phyloP scores from a whole-genome alignment of 2,888 invertebrate species.

The Nephrotoma flavescens region DNA sequence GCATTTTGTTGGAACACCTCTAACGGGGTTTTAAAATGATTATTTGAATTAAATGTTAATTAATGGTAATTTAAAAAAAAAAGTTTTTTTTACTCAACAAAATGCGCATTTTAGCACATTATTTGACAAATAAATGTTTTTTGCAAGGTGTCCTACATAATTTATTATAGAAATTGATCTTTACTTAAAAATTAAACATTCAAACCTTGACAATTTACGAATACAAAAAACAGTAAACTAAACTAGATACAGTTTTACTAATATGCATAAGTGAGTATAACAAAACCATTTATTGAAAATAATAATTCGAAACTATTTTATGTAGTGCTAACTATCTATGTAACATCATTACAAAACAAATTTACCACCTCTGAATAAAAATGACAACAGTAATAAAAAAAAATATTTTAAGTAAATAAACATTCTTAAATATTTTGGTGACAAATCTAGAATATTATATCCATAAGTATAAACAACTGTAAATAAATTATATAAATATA shows the following conservation, averaged over 20 bases:
- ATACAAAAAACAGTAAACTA: background rate
- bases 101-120: no score
- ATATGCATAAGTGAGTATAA: background rate
- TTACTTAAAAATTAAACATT: background rate
- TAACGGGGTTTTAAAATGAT: no score
- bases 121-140: no score
- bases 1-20: no score
- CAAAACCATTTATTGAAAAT: background rate
- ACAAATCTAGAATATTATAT: background rate
- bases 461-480: background rate
- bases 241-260: background rate
- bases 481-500: background rate
- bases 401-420: background rate
- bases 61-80: no score
- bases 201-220: background rate
- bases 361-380: background rate
- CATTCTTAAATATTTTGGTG: background rate
- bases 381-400: background rate
- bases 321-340: background rate
- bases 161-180: no score
- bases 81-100: no score
- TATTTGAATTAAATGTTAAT: no score
- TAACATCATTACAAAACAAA: background rate
- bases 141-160: no score
- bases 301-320: background rate